phyloP scores from a whole-genome alignment of 2,797 vertebrate species.

The Cossypha polioptera region DNA sequence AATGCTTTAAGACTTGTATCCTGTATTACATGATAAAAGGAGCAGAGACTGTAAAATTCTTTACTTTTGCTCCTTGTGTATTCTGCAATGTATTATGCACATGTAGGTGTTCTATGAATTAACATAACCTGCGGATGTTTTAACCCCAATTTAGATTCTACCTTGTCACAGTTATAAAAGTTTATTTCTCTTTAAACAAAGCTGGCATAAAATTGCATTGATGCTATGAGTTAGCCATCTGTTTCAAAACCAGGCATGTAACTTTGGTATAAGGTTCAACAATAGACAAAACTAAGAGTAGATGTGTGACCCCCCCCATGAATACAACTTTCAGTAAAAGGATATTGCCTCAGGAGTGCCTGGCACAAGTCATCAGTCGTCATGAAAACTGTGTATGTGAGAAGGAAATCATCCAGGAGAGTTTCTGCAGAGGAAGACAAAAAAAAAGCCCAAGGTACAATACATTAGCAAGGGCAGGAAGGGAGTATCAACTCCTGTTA shows the following conservation, averaged over 20 bases:
- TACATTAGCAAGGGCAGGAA: not conserved
- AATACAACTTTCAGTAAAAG: constrained; percentile 73
- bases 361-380: constrained; percentile 94
- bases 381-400: constrained; percentile 97
- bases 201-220: not conserved
- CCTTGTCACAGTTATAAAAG: not conserved
- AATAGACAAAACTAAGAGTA: fast-evolving
- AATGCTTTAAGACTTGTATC: not conserved
- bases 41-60: not conserved
- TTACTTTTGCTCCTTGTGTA: not conserved
- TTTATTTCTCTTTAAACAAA: not conserved
- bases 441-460: not conserved
- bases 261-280: not conserved
- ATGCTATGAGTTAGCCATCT: not conserved
- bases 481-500: not conserved
- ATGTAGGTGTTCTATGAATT: not conserved
- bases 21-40: not conserved
- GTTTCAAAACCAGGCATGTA: not conserved
- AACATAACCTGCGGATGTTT: not conserved
- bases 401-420: constrained; percentile 93
- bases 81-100: not conserved
- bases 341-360: constrained; percentile 97
- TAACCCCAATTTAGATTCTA: not conserved
- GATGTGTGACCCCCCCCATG: not conserved
- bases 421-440: constrained; percentile 80